Evolutionary conservation across 2,888 invertebrate genomes (phyloP).

Genomic region (Euclidia mi): DNA sequence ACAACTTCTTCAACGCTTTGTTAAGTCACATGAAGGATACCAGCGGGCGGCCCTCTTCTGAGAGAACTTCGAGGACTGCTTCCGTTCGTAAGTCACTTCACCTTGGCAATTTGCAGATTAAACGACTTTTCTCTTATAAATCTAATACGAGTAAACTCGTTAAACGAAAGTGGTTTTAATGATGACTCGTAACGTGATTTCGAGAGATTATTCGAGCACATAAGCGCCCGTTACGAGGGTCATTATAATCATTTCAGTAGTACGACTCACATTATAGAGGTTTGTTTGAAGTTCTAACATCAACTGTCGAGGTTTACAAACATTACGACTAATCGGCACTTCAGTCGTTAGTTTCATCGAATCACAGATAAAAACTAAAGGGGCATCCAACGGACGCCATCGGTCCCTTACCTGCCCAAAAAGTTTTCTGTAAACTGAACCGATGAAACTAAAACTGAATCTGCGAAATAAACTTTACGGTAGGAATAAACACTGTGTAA

Average conservation of each 20-base stretch:
- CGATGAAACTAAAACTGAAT: conserved; percentile 34
- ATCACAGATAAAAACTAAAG: conserved; percentile 28
- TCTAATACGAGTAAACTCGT: too few relatives aligned
- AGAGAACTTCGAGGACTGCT: conserved; percentile 91
- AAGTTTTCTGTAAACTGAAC: conserved; percentile 36
- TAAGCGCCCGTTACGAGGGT: conserved; percentile 4
- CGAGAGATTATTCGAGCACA: conserved; percentile 16
- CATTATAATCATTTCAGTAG: conserved; percentile 27
- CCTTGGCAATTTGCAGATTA: conserved; percentile 41
- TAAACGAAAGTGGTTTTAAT: conserved; percentile 43
- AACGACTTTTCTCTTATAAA: conserved; percentile 19
- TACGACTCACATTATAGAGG: too few relatives aligned
- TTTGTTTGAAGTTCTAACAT: conserved; percentile 22
- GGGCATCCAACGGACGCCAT: conserved; percentile 18
- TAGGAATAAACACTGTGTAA: conserved; percentile 11
- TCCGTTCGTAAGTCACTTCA: conserved; percentile 86
- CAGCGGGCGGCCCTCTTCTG: conserved; percentile 90
- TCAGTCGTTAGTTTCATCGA: conserved; percentile 26
- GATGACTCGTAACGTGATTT: conserved; percentile 25
- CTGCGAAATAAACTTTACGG: conserved; percentile 18
- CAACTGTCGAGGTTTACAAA: conserved; percentile 26
- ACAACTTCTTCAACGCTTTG: conserved; percentile 97
- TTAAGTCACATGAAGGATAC: conserved; percentile 95
- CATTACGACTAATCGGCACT: conserved; percentile 30
- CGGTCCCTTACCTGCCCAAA: conserved; percentile 39